Evolutionary conservation across 2,797 vertebrate genomes (phyloP).

Genomic region (Tenualosa thibaudeaui): DNA sequence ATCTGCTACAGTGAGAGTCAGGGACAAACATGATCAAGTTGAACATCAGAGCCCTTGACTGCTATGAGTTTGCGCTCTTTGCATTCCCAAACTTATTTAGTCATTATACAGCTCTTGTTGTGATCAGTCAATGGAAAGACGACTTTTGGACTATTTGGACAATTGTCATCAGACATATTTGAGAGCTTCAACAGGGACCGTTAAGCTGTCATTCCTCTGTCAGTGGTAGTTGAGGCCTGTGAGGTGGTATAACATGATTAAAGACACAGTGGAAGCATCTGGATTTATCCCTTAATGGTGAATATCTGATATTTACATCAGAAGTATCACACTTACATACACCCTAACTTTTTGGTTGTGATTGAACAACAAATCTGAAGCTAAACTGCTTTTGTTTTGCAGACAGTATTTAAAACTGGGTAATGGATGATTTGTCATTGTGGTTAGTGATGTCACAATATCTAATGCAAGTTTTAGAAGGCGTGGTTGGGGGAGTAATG

Average conservation of each 20-base stretch:
- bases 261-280: background rate
- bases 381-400: background rate
- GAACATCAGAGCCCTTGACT: background rate
- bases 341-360: background rate
- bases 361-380: background rate
- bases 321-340: background rate
- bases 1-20: background rate
- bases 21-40: background rate
- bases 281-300: background rate
- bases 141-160: background rate
- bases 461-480: constrained; percentile 4
- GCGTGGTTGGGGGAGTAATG: background rate
- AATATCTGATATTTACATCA: background rate
- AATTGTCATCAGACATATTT: background rate
- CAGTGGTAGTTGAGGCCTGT: background rate
- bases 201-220: background rate
- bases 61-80: background rate
- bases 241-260: background rate
- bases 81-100: background rate
- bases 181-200: background rate
- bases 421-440: background rate
- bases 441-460: background rate
- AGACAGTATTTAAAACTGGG: background rate
- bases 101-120: background rate
- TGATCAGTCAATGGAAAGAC: background rate